Evolutionary conservation across 1,140 invertebrate species (phyloP).

Genomic region (Drosophila baimaii): DNA sequence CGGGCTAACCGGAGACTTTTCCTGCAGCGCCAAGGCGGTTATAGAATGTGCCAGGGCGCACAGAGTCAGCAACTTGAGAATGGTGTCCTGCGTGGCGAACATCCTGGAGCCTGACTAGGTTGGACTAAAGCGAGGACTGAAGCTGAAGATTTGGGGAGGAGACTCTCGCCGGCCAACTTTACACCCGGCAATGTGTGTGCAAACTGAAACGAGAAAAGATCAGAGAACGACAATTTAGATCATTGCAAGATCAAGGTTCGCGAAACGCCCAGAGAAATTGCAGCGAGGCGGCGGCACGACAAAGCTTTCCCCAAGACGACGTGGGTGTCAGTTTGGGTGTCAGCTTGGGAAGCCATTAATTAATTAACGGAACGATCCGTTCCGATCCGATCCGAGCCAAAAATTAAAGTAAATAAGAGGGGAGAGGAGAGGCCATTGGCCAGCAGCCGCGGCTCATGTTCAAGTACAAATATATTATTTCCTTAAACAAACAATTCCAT

Average conservation of each 20-base stretch:
- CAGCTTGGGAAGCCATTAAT: conserved; percentile 66
- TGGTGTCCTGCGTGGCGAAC: conserved; percentile 63
- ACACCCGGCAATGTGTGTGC: conserved; percentile 41
- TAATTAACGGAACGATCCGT: conserved; percentile 63
- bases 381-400: too few relatives aligned
- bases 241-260: conserved; percentile 72
- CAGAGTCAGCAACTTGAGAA: conserved; percentile 69
- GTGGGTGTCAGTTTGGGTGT: conserved; percentile 46
- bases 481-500: conserved; percentile 75
- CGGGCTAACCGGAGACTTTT: conserved; percentile 2
- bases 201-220: conserved; percentile 46
- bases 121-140: background rate
- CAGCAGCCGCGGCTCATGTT: conserved; percentile 34
- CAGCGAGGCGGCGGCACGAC: conserved; percentile 63
- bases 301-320: conserved; percentile 28
- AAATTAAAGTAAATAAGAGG: background rate
- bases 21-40: conserved; percentile 49
- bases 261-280: conserved; percentile 49
- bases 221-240: conserved; percentile 30
- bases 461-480: conserved; percentile 68
- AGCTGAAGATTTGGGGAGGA: background rate
- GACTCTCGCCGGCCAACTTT: conserved; percentile 40
- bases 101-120: conserved; percentile 40
- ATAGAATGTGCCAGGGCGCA: conserved; percentile 80
- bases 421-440: conserved; percentile 21